These are phyloP conservation scores for Lobophora halterata DNA, from an alignment of 2,888 invertebrate genomes.

Conservation along the genomic window DNA sequence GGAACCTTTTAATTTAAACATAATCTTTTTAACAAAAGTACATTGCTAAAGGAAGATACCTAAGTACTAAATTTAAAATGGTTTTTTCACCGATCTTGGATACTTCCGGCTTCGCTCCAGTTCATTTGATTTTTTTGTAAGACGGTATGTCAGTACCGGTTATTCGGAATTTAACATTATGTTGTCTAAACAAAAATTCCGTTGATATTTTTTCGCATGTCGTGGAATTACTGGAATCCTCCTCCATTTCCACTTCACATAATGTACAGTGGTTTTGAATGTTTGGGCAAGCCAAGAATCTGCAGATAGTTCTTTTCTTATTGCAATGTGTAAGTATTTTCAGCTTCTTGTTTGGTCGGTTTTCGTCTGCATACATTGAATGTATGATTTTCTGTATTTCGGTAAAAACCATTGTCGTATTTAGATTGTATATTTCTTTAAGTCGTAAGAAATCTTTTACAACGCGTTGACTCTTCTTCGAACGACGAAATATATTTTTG, in stretches of 20 bases:
- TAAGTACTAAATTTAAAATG: too few relatives aligned
- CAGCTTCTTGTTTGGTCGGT: constrained; percentile 20
- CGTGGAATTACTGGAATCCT: constrained; percentile 31
- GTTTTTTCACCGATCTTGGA: too few relatives aligned
- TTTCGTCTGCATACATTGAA: constrained; percentile 1
- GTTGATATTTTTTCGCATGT: constrained; percentile 43
- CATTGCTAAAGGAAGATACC: too few relatives aligned
- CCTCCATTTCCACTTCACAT: constrained; percentile 45
- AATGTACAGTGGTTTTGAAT: constrained; percentile 47
- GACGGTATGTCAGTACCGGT: not conserved
- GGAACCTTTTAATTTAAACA: constrained; percentile 52
- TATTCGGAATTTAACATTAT: constrained; percentile 17
- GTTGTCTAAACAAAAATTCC: constrained; percentile 31
- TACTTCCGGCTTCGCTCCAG: too few relatives aligned
- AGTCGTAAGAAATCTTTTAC: constrained; percentile 1
- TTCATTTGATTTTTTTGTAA: not conserved
- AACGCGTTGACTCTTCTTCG: constrained; percentile 4
- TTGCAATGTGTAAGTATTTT: constrained; percentile 54
- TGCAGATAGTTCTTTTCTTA: constrained; percentile 41
- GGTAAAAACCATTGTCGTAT: constrained; percentile 10
- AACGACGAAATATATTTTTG: constrained; percentile 23
- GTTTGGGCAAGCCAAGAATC: constrained; percentile 54
- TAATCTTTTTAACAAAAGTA: constrained; percentile 12
- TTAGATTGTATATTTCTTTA: constrained; percentile 12
- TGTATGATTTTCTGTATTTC: constrained; percentile 12